phyloP scores from a whole-genome alignment of 1,140 invertebrate genomes.

The Laupala kohalensis region DNA sequence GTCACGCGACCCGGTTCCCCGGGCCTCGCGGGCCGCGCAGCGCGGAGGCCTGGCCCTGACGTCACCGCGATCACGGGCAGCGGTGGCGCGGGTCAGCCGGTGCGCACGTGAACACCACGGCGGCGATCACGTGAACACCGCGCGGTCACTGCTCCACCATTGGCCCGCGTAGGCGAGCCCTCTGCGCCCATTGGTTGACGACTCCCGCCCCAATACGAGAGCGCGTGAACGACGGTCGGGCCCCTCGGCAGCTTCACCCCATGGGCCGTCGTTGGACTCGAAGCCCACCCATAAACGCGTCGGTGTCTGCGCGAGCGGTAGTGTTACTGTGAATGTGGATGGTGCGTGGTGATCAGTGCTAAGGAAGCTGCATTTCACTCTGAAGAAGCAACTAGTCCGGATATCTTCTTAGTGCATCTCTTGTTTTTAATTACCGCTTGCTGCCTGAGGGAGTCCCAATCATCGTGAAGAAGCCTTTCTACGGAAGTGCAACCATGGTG shows the following conservation, averaged over 20 bases:
- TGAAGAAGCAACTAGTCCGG: not conserved
- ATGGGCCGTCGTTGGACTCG: not conserved
- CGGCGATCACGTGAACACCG: not conserved
- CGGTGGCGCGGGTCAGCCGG: not conserved
- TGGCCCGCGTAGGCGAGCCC: not conserved
- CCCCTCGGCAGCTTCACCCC: not conserved
- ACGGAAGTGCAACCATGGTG: not conserved
- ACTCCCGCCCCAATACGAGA: slow-evolving; percentile 6
- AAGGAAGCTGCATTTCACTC: not conserved
- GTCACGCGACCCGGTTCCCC: not conserved
- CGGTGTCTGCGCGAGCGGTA: not conserved
- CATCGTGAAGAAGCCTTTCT: not conserved
- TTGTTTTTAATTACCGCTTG: not conserved
- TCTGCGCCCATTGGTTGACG: not conserved
- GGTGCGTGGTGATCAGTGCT: not conserved
- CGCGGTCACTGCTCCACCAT: not conserved
- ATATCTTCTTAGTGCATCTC: not conserved
- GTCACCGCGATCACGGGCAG: slow-evolving; percentile 1
- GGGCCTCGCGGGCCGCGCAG: not conserved
- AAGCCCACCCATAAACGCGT: not conserved
- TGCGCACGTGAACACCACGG: slow-evolving; percentile 4
- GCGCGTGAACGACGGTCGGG: not conserved
- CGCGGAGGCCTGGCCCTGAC: not conserved
- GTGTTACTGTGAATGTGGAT: not conserved
- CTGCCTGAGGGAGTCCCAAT: no score